Conservation (phyloP, 2,797 vertebrate genomes). For the Enoplosus armatus region DNA sequence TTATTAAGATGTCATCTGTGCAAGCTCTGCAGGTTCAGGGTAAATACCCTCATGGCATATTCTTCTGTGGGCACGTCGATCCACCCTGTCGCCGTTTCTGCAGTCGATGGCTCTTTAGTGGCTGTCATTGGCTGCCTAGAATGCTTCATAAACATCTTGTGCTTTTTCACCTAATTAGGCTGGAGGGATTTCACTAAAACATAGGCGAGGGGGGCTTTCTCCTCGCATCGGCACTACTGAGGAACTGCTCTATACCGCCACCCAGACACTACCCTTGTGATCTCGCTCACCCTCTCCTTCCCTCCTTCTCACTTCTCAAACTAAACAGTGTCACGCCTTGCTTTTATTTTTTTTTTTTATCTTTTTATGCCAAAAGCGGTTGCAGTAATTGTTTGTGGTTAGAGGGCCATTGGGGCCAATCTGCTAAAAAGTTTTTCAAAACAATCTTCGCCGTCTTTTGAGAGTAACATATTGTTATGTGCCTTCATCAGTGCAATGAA, state of each 20-base stretch:
- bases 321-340: slow-evolving; percentile 15
- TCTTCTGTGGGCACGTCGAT: slow-evolving; percentile 72
- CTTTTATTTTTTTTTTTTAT: background rate
- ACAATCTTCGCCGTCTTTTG: slow-evolving; percentile 19
- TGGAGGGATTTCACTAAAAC: slow-evolving; percentile 83
- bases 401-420: slow-evolving; percentile 3
- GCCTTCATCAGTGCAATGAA: slow-evolving; percentile 21
- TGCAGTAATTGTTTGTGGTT: slow-evolving; percentile 38
- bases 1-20: slow-evolving; percentile 86
- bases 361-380: too few species aligned
- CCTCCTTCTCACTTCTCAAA: slow-evolving; percentile 4
- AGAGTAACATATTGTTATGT: slow-evolving; percentile 20
- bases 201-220: slow-evolving; percentile 24
- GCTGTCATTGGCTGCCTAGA: slow-evolving; percentile 77
- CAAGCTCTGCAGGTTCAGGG: slow-evolving; percentile 78
- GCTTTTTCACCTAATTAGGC: slow-evolving; percentile 87
- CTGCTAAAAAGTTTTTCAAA: slow-evolving; percentile 54
- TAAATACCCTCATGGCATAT: slow-evolving; percentile 78
- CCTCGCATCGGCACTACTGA: slow-evolving; percentile 22
- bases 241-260: slow-evolving; percentile 23
- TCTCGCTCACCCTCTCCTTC: background rate
- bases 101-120: slow-evolving; percentile 84
- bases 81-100: slow-evolving; percentile 74
- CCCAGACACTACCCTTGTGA: slow-evolving; percentile 2
- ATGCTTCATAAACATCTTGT: slow-evolving; percentile 85